Evolutionary conservation across 2,113 vertebrate genomes (phyloP), one percentile per base, ranked within the genome.

Genomic region (Columba janthina): DNA sequence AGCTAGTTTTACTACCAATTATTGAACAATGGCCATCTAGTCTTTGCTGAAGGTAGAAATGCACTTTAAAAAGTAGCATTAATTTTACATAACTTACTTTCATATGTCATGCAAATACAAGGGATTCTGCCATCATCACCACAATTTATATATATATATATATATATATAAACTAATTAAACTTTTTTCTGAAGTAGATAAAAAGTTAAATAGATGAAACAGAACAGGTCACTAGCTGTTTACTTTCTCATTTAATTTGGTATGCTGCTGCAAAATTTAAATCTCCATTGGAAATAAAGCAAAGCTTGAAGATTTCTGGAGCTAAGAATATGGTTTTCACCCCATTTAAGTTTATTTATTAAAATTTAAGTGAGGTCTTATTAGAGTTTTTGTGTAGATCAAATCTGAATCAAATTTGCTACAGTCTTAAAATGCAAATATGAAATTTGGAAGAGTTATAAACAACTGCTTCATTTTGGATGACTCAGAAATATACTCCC

Each of bases 1-100:
- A 83, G 15, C 24, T 40, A 61, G 25, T 91, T 97, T 93, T 95
- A 87, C 62, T 66, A 89, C 54, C n/a, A 87, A 87, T 90, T 91
- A 77, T 44, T 77, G 81, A 88, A 81, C 72, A 92, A 67, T 25
- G 29, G 36, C 42, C 53, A 75, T 80, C 74, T 83, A 56, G 56
- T 56, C 53, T 38, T 87, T 81, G 20, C 48, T 85, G 61, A 62
- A 28, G 28, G 36, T 70, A 66, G 46, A 86, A 90, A 78, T 57
- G 36, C 12, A 75, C 38, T 84, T 77, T 53, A 20, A 75, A 77
- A 87, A 40, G 60, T 57, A 0, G 15, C 15, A 44, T 75, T 70
- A n/a, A 60, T 60, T 96, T 75, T 51, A 87, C 80, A 77, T 69
- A 78, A 84, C 46, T 83, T 80, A 34, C 11, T 67, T 88, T 77